Percentiles rank a stretch among this genome's conserved stretches.
Evolutionary conservation across 2,113 vertebrate species (phyloP).

Genomic region (Galbula dea): DNA sequence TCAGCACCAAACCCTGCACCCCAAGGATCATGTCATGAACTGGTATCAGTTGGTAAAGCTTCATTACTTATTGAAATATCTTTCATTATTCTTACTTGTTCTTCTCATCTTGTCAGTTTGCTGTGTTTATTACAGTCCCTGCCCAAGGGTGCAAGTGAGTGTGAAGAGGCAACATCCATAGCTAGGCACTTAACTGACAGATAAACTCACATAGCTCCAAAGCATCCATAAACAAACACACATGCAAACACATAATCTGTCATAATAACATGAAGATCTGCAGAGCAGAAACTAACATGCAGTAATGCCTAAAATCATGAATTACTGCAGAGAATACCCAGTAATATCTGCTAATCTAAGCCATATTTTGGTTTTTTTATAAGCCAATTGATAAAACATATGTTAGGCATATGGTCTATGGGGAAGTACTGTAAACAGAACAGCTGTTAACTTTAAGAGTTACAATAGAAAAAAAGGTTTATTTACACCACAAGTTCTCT

Average conservation of each 20-base stretch:
- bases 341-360: neutral
- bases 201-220: neutral
- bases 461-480: neutral
- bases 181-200: neutral
- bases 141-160: neutral
- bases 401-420: neutral
- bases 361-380: neutral
- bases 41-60: neutral
- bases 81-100: neutral
- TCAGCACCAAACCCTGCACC: neutral
- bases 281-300: neutral
- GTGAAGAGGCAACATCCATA: neutral
- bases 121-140: neutral
- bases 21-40: neutral
- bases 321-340: neutral
- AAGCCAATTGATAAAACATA: neutral
- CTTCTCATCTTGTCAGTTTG: neutral
- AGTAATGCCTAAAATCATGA: neutral
- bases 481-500: neutral
- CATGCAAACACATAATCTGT: neutral
- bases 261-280: neutral
- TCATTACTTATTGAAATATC: neutral
- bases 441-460: neutral
- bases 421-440: neutral
- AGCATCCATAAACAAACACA: neutral